A percentile compares a stretch with the other conserved stretches of the same genome.
Evolutionary conservation across 2,797 vertebrate species (phyloP).

Genomic region (Catharus ustulatus): DNA sequence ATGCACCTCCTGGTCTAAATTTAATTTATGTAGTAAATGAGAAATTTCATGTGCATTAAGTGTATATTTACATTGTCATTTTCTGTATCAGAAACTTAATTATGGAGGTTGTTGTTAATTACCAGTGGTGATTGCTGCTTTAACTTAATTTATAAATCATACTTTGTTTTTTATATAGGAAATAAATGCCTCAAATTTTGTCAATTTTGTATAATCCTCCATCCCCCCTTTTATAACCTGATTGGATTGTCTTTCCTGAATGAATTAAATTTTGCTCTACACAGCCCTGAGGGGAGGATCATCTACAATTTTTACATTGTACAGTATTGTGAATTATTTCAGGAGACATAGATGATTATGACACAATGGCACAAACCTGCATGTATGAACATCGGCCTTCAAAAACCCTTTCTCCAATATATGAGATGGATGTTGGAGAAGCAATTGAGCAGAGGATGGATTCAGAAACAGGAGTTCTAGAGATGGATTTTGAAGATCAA

Average conservation of each 20-base stretch:
- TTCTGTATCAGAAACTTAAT: conserved; percentile 82
- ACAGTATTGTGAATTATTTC: conserved; percentile 99
- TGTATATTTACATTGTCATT: conserved; percentile 80
- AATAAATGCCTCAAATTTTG: conserved; percentile 73
- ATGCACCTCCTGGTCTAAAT: conserved; percentile 64
- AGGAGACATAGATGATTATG: conserved; percentile 99
- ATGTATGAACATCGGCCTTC: conserved; percentile 92
- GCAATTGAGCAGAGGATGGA: conserved; percentile 87
- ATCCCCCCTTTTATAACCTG: conserved; percentile 68
- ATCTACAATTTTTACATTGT: conserved; percentile 93
- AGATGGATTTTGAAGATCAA: conserved; percentile 78
- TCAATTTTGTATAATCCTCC: conserved; percentile 75
- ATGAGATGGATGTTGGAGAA: conserved; percentile 93
- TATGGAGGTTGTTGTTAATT: conserved; percentile 77
- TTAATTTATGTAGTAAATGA: conserved; percentile 77
- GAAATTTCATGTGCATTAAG: conserved; percentile 71
- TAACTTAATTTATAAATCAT: conserved; percentile 73
- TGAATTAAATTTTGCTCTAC: conserved; percentile 77
- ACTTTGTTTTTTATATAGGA: conserved; percentile 72
- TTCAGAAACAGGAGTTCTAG: conserved; percentile 80
- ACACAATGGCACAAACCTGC: conserved; percentile 96
- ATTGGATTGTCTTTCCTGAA: conserved; percentile 71
- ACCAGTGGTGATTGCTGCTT: conserved; percentile 74
- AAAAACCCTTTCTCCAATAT: conserved; percentile 98
- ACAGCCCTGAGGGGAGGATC: conserved; percentile 76